Evolutionary conservation across 2,888 invertebrate genomes (phyloP).

Genomic region (Coelinius sp.): DNA sequence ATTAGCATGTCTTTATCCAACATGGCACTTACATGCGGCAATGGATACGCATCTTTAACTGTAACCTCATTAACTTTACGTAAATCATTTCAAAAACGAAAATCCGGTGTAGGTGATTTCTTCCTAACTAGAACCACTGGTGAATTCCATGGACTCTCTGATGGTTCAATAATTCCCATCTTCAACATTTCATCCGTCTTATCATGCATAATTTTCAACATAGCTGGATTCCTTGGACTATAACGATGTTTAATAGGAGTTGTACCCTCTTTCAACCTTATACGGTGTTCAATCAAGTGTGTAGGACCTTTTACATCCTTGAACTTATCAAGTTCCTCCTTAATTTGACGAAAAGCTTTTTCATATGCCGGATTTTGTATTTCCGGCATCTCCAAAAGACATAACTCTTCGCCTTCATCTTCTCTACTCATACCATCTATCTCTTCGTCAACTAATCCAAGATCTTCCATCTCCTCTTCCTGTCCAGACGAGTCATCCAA

Average conservation of each 20-base stretch:
- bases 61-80: constrained; percentile 57
- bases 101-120: constrained; percentile 47
- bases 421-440: background rate
- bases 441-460: too few relatives aligned
- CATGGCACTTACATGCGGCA: constrained; percentile 42
- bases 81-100: constrained; percentile 56
- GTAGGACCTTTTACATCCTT: background rate
- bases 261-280: constrained; percentile 16
- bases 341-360: background rate
- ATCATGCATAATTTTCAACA: constrained; percentile 31
- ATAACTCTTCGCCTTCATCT: background rate
- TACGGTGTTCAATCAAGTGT: constrained; percentile 4
- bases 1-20: background rate
- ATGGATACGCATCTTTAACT: constrained; percentile 48
- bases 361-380: background rate
- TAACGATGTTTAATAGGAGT: constrained; percentile 39
- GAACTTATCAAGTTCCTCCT: background rate
- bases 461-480: background rate
- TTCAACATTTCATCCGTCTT: constrained; percentile 58
- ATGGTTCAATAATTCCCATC: constrained; percentile 54
- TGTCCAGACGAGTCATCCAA: too few relatives aligned
- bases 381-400: background rate
- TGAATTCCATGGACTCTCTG: constrained; percentile 54
- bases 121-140: constrained; percentile 55
- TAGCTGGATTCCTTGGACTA: constrained; percentile 32